These are phyloP conservation scores for Acanthornis magna DNA, from an alignment of 2,797 vertebrate genomes.

Conservation along the genomic window DNA sequence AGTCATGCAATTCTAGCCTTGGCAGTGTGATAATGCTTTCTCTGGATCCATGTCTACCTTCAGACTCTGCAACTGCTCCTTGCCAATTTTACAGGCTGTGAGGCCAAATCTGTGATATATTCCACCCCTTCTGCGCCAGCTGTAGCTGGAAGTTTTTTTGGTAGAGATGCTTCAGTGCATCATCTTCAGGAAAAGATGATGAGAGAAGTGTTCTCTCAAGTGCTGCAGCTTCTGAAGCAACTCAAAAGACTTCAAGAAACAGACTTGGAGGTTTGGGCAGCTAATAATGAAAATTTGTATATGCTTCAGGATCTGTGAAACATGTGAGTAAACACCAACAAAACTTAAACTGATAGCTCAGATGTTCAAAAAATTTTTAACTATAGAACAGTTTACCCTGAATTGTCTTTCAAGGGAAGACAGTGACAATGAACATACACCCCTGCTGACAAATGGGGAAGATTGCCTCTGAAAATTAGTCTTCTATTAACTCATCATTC, in stretches of 20 bases:
- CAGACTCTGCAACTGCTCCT: not conserved
- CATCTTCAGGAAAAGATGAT: not conserved
- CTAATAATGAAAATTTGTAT: not conserved
- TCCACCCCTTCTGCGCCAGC: not conserved
- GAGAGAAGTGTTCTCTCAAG: not conserved
- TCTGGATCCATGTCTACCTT: not conserved
- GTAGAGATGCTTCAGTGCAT: not conserved
- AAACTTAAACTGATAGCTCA: not conserved
- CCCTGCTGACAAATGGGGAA: not conserved
- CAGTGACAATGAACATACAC: not conserved
- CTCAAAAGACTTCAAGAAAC: not conserved
- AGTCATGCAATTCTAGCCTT: accelerated
- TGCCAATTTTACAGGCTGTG: not conserved
- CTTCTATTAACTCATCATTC: not conserved
- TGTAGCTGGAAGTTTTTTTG: not conserved
- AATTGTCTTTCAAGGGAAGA: not conserved
- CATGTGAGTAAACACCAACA: not conserved
- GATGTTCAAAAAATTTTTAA: not conserved
- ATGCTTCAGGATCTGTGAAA: not conserved
- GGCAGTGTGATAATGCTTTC: not conserved
- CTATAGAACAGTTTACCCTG: not conserved
- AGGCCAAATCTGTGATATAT: not conserved
- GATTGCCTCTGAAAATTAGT: not conserved
- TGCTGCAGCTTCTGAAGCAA: not conserved
- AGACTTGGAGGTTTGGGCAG: not conserved